These are phyloP conservation scores for Lagenorhynchus albirostris DNA, from an alignment of 2,113 vertebrate species.

Conservation along the genomic window DNA sequence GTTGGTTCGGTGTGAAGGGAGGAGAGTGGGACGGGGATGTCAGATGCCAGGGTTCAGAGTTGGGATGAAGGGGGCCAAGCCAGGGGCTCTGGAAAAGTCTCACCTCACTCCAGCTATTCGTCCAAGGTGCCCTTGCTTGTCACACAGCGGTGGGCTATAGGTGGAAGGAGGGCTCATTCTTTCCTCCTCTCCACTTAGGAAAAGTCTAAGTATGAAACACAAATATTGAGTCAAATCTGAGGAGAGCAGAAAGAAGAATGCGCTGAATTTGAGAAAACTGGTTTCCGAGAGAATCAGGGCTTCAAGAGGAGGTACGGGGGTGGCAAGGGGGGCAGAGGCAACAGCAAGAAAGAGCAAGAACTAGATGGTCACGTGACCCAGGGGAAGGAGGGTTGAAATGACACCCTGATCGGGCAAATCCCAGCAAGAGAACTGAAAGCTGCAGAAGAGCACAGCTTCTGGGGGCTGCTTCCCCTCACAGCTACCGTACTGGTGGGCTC, in stretches of 20 bases:
- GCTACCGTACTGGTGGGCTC: neutral
- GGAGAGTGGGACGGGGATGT: neutral
- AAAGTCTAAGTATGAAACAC: neutral
- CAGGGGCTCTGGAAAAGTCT: neutral
- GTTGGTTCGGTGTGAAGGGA: neutral
- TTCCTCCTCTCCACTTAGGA: neutral
- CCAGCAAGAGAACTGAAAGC: neutral
- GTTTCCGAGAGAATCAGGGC: neutral
- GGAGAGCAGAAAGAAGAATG: neutral
- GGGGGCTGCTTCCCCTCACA: accelerated
- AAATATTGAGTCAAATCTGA: neutral
- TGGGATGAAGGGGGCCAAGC: neutral
- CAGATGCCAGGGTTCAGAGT: neutral
- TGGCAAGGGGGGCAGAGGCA: accelerated
- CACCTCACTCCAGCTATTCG: neutral
- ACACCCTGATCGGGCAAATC: neutral
- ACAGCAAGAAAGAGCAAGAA: neutral
- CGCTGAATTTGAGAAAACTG: neutral
- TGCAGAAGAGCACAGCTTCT: neutral
- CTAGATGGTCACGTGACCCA: neutral
- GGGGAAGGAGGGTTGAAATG: neutral
- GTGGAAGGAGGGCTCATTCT: neutral
- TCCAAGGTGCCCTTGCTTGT: neutral
- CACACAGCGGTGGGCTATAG: accelerated
- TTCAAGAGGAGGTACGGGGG: neutral